Evolutionary conservation across 2,888 invertebrate genomes (phyloP), one percentile per base, ranked within the genome.

Genomic region (Drosophila antonietae): DNA sequence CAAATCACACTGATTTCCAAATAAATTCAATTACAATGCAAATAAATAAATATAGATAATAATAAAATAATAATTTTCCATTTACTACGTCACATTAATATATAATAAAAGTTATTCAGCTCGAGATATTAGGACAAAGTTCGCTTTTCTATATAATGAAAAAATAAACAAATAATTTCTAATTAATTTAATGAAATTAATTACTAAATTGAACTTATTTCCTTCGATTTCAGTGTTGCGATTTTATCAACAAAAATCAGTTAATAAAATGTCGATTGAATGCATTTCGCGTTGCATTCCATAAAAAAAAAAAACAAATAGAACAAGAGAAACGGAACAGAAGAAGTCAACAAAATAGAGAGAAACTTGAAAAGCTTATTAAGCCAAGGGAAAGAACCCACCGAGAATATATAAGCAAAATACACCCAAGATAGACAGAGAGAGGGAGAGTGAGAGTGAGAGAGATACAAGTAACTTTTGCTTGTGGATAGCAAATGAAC

Each of bases 271-370:
- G 88, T 79, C 78, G 78, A 89, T 79, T 89, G 75, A 75, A 65
- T 80, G 89, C 89, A 89, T 90, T 87, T 88, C 77, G 70, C 75
- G 75, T 66, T 80, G 78, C 83, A 86, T 89, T 89, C 88, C 90
- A 66, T 75, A 68, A 70, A 49, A 28, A 28, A 28, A 28, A 5
- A 20, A 1, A 20, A 20, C 35, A 35, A 46, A 46, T 33, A 56
- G 12, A 59, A 15, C 44, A 9, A 15, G 46, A 63, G 18, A 49
- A 59, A 81, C 52, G 58, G 47, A 60, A 46, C 44, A 52, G 33
- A 65, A 52, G 52, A 20, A 20, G 20, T 56, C 10, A 49, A 20
- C 20, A 56, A 37, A 33, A 7, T 5, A 14, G 2, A 7, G 12
- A 12, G 20, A 51, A 35, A 6, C 33, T 51, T 37, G 18, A 51